phyloP scores from a whole-genome alignment of 2,113 vertebrate species.

The Pyxicephalus adspersus region DNA sequence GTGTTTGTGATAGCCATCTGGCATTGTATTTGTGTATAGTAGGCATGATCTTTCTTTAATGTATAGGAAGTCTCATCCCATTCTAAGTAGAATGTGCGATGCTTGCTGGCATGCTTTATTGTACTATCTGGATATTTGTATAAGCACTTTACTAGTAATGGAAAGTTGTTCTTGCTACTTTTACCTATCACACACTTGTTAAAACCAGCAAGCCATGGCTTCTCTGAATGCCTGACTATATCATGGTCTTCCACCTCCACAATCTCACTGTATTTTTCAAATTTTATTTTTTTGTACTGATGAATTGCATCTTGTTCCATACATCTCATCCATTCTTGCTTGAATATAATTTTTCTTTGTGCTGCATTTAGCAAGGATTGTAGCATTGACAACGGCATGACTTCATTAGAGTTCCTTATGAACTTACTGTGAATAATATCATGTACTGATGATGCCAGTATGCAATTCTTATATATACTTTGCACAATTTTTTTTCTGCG shows the following conservation, averaged over 20 bases:
- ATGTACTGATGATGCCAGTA: constrained; percentile 78
- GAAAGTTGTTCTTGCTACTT: constrained; percentile 60
- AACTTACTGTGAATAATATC: constrained; percentile 73
- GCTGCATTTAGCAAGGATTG: constrained; percentile 63
- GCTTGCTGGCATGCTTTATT: constrained; percentile 72
- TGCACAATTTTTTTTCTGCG: constrained; percentile 68
- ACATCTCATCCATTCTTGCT: constrained; percentile 76
- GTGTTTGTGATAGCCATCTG: constrained; percentile 75
- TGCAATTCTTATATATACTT: constrained; percentile 75
- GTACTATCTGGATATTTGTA: constrained; percentile 75
- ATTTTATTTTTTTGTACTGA: constrained; percentile 73
- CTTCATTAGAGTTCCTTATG: constrained; percentile 58
- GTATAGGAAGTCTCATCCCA: constrained; percentile 60
- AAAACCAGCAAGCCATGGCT: constrained; percentile 77
- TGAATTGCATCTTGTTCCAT: constrained; percentile 66
- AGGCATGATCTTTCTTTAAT: constrained; percentile 74
- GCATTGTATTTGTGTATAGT: constrained; percentile 82
- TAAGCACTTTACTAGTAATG: constrained; percentile 84
- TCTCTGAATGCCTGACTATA: constrained; percentile 70
- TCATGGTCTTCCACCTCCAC: constrained; percentile 74
- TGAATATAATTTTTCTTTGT: constrained; percentile 61
- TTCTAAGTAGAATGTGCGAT: constrained; percentile 77
- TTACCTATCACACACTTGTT: constrained; percentile 73
- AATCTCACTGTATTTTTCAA: not conserved
- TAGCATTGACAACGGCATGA: constrained; percentile 76